Conservation (phyloP, 2,113 vertebrate genomes). For the Balaenoptera acutorostrata region DNA sequence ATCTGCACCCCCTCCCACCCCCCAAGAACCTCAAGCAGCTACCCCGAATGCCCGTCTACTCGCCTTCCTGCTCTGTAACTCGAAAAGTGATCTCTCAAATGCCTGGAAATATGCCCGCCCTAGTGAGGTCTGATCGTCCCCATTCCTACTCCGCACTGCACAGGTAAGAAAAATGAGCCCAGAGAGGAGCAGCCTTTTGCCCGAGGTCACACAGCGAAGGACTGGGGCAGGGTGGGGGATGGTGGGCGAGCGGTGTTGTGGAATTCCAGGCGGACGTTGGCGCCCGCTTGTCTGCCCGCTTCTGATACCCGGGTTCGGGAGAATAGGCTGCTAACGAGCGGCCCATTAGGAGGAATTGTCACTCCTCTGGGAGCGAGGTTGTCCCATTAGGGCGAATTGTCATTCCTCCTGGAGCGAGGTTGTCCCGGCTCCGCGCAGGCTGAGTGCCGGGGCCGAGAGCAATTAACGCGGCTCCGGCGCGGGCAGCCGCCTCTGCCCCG, state of each 20-base stretch:
- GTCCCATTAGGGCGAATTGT: constrained; percentile 76
- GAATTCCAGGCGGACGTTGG: constrained; percentile 61
- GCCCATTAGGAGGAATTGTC: constrained; percentile 70
- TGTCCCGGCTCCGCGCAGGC: constrained; percentile 72
- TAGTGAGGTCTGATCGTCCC: background rate
- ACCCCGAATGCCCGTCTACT: background rate
- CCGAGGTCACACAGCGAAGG: constrained; percentile 57
- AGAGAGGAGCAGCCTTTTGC: constrained; percentile 49
- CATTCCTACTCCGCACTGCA: background rate
- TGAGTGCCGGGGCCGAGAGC: constrained; percentile 72
- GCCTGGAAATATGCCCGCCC: background rate
- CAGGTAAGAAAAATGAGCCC: constrained; percentile 46
- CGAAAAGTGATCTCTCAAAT: background rate
- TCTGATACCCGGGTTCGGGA: constrained; percentile 64
- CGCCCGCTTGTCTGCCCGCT: constrained; percentile 72
- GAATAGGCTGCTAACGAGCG: constrained; percentile 70
- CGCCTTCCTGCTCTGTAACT: background rate
- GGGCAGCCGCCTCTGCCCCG: constrained; percentile 66
- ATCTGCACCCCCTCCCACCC: background rate
- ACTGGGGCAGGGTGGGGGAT: background rate
- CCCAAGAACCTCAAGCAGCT: background rate
- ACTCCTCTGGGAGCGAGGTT: constrained; percentile 71
- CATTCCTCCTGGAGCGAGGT: constrained; percentile 66
- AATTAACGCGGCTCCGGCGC: constrained; percentile 74
- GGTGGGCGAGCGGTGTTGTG: background rate